phyloP scores from a whole-genome alignment of 2,888 invertebrate genomes.

The Meiosimyza platycephala region DNA sequence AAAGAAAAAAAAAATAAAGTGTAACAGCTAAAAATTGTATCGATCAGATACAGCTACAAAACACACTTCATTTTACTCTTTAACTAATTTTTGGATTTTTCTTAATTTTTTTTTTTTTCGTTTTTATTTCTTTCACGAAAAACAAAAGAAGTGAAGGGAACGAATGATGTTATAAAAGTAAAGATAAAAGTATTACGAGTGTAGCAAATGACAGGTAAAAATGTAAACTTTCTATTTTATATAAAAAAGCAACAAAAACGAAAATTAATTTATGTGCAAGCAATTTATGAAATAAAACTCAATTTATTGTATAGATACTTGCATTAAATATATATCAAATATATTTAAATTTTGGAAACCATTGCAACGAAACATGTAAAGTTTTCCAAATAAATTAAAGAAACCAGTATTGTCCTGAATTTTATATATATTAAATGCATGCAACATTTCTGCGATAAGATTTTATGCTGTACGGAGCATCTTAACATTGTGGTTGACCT shows the following conservation, averaged over 20 bases:
- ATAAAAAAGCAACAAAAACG: conserved; percentile 9
- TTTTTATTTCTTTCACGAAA: background rate
- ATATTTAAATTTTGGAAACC: too few relatives aligned
- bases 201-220: background rate
- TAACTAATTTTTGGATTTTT: background rate
- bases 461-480: too few relatives aligned
- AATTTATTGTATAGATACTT: too few relatives aligned
- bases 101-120: background rate
- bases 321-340: too few relatives aligned
- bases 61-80: background rate
- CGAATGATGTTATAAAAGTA: background rate
- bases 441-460: too few relatives aligned
- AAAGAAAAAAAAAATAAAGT: background rate
- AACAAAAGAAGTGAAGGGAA: conserved; percentile 25
- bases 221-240: conserved; percentile 31
- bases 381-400: too few relatives aligned
- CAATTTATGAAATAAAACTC: background rate
- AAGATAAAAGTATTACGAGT: background rate
- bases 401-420: too few relatives aligned
- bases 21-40: conserved; percentile 1
- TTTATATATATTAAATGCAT: too few relatives aligned
- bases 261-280: background rate
- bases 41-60: conserved; percentile 11
- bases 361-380: too few relatives aligned
- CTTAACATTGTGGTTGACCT: too few relatives aligned